phyloP scores from a whole-genome alignment of 2,797 vertebrate species.

The Paratrypauchen microcephalus region DNA sequence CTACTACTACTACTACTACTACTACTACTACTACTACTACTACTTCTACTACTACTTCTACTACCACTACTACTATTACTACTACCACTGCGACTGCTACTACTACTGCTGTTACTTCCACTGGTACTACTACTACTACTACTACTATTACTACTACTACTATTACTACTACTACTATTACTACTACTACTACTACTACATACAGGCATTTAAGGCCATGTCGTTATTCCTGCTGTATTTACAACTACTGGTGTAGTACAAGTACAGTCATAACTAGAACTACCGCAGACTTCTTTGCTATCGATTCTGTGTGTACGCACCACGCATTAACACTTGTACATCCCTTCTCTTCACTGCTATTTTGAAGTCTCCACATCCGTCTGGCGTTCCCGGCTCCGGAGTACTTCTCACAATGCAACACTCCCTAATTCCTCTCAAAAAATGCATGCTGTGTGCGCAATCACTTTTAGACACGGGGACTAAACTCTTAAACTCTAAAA shows the following conservation, averaged over 20 bases:
- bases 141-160: too few species aligned
- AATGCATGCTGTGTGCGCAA: slow-evolving; percentile 56
- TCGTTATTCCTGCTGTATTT: neutral
- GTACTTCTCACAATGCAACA: slow-evolving; percentile 64
- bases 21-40: too few species aligned
- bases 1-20: too few species aligned
- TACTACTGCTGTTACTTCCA: too few species aligned
- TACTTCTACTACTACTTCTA: too few species aligned
- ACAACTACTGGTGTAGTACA: neutral
- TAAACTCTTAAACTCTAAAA: slow-evolving; percentile 51
- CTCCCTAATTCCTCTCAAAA: slow-evolving; percentile 67
- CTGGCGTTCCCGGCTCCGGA: slow-evolving; percentile 24
- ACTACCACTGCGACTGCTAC: too few species aligned
- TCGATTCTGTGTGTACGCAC: slow-evolving; percentile 31
- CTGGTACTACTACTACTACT: too few species aligned
- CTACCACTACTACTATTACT: too few species aligned
- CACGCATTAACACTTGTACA: slow-evolving; percentile 51
- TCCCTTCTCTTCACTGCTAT: slow-evolving; percentile 33
- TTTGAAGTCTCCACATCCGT: slow-evolving; percentile 32
- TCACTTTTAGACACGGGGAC: slow-evolving; percentile 34
- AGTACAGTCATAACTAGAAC: neutral
- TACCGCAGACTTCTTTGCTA: slow-evolving; percentile 20
- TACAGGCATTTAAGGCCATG: neutral
- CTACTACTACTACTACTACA: too few species aligned
- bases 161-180: too few species aligned